Evolutionary conservation across 2,113 vertebrate genomes (phyloP).

Genomic region (Leiothrix lutea): DNA sequence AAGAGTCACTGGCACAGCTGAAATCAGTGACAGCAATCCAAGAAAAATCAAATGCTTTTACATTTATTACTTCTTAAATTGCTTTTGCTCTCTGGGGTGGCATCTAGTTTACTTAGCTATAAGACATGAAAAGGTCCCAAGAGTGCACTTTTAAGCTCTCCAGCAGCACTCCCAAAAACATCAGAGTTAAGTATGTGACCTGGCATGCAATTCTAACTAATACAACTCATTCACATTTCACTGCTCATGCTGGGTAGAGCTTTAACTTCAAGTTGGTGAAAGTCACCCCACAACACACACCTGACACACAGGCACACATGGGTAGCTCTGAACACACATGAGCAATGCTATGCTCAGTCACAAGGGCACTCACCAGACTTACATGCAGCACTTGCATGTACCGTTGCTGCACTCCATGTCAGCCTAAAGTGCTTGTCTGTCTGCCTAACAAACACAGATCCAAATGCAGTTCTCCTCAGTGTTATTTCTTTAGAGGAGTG

Average conservation of each 20-base stretch:
- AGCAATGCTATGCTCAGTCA: not conserved
- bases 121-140: not conserved
- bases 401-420: not conserved
- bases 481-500: not conserved
- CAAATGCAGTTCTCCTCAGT: not conserved
- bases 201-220: not conserved
- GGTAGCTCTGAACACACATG: accelerated
- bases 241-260: not conserved
- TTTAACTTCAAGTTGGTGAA: not conserved
- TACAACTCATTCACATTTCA: not conserved
- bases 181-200: not conserved
- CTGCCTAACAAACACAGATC: not conserved
- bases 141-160: not conserved
- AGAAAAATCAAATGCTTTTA: conserved; percentile 16
- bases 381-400: accelerated
- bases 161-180: not conserved
- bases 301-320: not conserved
- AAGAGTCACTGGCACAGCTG: not conserved
- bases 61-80: conserved; percentile 20
- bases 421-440: not conserved
- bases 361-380: not conserved
- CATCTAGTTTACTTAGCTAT: not conserved
- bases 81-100: not conserved
- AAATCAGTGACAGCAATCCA: not conserved
- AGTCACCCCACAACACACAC: not conserved